phyloP scores from a whole-genome alignment of 2,113 vertebrate genomes.

The Solea senegalensis region DNA sequence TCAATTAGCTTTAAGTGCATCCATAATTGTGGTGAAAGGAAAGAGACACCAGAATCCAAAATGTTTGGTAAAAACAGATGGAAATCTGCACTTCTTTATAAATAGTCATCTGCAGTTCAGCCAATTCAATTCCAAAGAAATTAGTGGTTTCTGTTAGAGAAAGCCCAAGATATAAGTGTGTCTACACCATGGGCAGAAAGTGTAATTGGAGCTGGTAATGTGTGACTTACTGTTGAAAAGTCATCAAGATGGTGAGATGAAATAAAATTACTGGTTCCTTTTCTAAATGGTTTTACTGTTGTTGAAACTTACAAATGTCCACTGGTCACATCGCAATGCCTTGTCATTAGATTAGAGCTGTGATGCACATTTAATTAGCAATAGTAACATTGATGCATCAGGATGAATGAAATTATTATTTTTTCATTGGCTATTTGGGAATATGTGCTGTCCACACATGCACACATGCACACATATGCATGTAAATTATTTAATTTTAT shows the following conservation, averaged over 20 bases:
- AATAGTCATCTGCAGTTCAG: constrained; percentile 2
- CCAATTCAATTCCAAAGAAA: constrained; percentile 16
- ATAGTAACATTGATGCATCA: no score
- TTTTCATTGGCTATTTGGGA: no score
- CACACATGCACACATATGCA: no score
- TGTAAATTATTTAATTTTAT: no score
- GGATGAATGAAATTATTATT: no score
- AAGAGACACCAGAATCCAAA: constrained; percentile 4
- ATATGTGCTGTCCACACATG: no score
- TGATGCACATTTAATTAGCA: not conserved
- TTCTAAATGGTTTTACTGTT: not conserved
- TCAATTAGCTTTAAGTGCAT: constrained; percentile 77
- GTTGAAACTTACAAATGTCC: not conserved
- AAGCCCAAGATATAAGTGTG: not conserved
- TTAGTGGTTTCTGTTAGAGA: not conserved
- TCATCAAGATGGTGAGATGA: not conserved
- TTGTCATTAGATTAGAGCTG: not conserved
- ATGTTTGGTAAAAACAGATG: no score
- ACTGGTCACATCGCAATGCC: not conserved
- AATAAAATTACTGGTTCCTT: not conserved
- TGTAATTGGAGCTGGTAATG: constrained; percentile 20
- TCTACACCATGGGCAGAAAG: not conserved
- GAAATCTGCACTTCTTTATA: not conserved
- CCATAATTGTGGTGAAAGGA: constrained; percentile 51
- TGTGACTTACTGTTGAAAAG: not conserved